phyloP scores from a whole-genome alignment of 2,113 vertebrate genomes.

The Camelus bactrianus region DNA sequence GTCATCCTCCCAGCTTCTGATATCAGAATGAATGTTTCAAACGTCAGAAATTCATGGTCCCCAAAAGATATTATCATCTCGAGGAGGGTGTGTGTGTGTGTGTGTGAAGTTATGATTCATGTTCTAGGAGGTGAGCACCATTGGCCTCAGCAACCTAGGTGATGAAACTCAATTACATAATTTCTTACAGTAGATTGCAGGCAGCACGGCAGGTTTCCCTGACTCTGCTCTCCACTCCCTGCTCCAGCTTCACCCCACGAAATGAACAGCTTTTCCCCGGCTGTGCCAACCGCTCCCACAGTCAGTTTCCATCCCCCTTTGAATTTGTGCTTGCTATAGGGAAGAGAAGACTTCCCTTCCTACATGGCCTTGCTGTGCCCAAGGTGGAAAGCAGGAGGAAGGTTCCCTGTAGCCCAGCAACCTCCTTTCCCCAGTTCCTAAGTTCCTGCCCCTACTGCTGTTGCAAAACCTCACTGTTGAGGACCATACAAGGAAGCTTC shows the following conservation, averaged over 20 bases:
- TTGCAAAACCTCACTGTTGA: neutral
- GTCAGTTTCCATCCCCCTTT: neutral
- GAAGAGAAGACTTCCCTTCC: neutral
- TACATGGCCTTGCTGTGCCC: neutral
- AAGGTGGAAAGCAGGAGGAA: neutral
- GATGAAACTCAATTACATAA: neutral
- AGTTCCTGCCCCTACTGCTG: neutral
- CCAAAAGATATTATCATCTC: neutral
- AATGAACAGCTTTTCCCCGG: neutral
- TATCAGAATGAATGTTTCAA: neutral
- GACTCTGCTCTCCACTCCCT: neutral
- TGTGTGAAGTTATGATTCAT: neutral
- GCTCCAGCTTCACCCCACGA: neutral
- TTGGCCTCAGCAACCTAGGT: neutral
- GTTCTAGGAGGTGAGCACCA: neutral
- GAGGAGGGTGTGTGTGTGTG: neutral
- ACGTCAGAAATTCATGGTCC: neutral
- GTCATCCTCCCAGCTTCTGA: neutral
- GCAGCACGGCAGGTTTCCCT: neutral
- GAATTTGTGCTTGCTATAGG: neutral
- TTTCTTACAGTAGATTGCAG: neutral
- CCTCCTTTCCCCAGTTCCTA: neutral
- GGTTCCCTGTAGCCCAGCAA: neutral
- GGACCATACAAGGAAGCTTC: neutral
- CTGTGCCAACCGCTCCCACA: neutral